Percentiles rank a stretch among this genome's conserved stretches.
Conservation (phyloP, 2,113 vertebrate species). For the Oxygymnocypris stewartii region DNA sequence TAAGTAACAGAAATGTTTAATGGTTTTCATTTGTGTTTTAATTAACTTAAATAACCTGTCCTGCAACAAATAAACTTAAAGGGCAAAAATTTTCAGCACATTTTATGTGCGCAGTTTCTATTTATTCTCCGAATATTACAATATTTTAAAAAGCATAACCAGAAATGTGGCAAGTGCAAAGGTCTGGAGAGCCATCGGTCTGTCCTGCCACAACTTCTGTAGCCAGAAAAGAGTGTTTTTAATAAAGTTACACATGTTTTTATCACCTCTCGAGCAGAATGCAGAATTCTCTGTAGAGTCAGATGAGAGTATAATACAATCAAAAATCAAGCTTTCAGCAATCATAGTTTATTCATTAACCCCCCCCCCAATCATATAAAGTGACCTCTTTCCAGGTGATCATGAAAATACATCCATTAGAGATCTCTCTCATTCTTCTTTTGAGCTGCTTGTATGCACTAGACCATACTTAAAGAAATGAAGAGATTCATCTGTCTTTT, state of each 20-base stretch:
- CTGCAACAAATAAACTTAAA: neutral
- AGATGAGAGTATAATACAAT: neutral
- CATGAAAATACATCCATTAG: conserved; percentile 38
- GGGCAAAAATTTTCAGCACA: too few relatives aligned
- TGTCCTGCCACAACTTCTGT: neutral
- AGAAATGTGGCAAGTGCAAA: neutral
- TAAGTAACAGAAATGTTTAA: neutral
- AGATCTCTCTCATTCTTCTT: neutral
- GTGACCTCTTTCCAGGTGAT: neutral
- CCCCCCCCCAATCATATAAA: conserved; percentile 41
- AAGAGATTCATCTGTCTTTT: conserved; percentile 2
- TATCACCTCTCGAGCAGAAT: neutral
- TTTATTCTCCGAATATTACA: neutral
- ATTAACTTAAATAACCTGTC: neutral
- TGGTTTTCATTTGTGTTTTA: neutral
- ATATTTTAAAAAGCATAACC: neutral
- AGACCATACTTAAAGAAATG: neutral
- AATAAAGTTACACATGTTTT: neutral
- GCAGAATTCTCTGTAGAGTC: too few relatives aligned
- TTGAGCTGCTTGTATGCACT: neutral
- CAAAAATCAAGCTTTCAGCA: neutral
- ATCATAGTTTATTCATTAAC: neutral
- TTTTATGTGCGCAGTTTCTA: neutral
- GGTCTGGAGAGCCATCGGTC: neutral
- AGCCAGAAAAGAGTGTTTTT: neutral